Evolutionary conservation across 2,113 vertebrate species (phyloP).

Genomic region (Sylvia atricapilla): DNA sequence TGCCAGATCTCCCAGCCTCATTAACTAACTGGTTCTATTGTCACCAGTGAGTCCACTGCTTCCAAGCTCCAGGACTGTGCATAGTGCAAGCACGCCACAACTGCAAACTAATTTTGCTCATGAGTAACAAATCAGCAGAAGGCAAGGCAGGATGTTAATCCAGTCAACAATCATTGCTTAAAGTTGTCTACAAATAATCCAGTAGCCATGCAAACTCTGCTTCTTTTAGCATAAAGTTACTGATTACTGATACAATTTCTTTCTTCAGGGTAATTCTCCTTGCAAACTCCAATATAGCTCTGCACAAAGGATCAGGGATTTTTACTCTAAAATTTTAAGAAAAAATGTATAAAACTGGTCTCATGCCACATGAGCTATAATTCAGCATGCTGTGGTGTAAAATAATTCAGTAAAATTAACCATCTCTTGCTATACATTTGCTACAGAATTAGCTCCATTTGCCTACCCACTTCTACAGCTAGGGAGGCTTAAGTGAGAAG

Average conservation of each 20-base stretch:
- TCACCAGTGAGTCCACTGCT: background rate
- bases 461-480: background rate
- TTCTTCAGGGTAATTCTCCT: background rate
- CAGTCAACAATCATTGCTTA: background rate
- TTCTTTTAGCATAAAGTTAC: background rate
- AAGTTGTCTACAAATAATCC: background rate
- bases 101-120: conserved; percentile 21
- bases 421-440: background rate
- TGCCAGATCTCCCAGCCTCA: conserved; percentile 37
- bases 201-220: background rate
- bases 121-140: background rate
- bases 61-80: background rate
- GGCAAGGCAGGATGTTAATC: background rate
- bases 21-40: background rate
- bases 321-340: background rate
- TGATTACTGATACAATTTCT: background rate
- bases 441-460: conserved; percentile 13
- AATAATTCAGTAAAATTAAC: background rate
- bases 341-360: background rate
- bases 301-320: background rate
- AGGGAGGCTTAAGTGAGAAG: background rate
- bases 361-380: background rate
- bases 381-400: background rate
- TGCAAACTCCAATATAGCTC: background rate
- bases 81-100: background rate